phyloP scores from a whole-genome alignment of 1,140 invertebrate species.

The Drosophila neocordata region DNA sequence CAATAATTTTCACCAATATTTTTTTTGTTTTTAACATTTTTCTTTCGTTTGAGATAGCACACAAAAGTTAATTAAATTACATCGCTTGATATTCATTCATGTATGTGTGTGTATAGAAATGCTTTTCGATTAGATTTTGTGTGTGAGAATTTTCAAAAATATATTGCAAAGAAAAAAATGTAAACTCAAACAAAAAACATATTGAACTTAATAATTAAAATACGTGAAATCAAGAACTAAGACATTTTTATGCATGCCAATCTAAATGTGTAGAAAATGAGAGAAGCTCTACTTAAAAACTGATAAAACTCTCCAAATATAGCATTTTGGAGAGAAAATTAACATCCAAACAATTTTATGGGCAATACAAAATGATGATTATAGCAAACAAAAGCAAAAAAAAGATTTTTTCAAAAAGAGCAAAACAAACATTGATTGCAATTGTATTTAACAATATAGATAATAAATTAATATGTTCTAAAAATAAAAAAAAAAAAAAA shows the following conservation, averaged over 20 bases:
- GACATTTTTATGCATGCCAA: constrained; percentile 76
- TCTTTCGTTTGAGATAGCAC: background rate
- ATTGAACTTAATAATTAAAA: constrained; percentile 31
- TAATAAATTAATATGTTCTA: constrained; percentile 82
- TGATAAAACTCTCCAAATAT: no score
- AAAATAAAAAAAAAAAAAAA: constrained; percentile 24
- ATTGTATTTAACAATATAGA: constrained; percentile 80
- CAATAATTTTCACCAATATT: background rate
- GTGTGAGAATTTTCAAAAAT: constrained; percentile 6
- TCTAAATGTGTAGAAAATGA: constrained; percentile 80
- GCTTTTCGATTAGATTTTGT: constrained; percentile 4
- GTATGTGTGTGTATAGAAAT: constrained; percentile 8
- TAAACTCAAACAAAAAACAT: constrained; percentile 24
- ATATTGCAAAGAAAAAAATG: background rate
- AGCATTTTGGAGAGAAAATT: no score
- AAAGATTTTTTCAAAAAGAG: constrained; percentile 61
- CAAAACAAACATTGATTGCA: constrained; percentile 55
- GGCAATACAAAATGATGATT: constrained; percentile 34
- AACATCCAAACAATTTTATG: constrained; percentile 18
- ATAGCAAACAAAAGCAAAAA: constrained; percentile 25
- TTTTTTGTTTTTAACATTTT: no score
- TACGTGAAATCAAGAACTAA: constrained; percentile 31
- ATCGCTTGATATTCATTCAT: background rate
- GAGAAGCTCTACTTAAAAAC: no score
- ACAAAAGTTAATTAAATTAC: background rate